These are phyloP conservation scores for Drosophila leonis DNA, from an alignment of 2,888 invertebrate species.

Conservation along the genomic window DNA sequence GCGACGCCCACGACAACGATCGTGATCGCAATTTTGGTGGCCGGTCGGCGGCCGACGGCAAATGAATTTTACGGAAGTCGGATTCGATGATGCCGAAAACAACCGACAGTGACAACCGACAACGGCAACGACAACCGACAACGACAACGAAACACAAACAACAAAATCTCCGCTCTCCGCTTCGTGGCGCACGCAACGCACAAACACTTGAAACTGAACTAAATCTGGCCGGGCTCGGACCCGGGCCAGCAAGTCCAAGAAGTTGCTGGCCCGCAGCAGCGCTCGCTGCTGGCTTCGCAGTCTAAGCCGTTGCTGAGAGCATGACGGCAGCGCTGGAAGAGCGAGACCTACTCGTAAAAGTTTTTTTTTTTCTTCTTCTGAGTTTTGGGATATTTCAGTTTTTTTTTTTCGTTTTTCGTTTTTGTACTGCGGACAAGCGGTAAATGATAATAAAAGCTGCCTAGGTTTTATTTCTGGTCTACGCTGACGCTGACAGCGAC, in stretches of 20 bases:
- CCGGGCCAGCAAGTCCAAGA: conserved; percentile 83
- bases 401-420: conserved; percentile 29
- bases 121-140: conserved; percentile 27
- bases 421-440: conserved; percentile 71
- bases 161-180: conserved; percentile 72
- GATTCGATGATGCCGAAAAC: conserved; percentile 43
- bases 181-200: conserved; percentile 84
- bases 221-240: conserved; percentile 82
- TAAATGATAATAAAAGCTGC: conserved; percentile 81
- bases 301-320: conserved; percentile 50
- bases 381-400: conserved; percentile 23
- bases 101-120: conserved; percentile 26
- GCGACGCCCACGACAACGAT: conserved; percentile 61
- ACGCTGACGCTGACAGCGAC: conserved; percentile 19
- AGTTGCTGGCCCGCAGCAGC: conserved; percentile 82
- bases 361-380: conserved; percentile 23
- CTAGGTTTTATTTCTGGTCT: conserved; percentile 56
- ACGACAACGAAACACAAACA: conserved; percentile 44
- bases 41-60: conserved; percentile 63
- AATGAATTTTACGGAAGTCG: conserved; percentile 77
- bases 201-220: conserved; percentile 85
- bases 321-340: conserved; percentile 63
- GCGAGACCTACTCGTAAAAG: conserved; percentile 60
- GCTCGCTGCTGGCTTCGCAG: conserved; percentile 48
- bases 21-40: conserved; percentile 56